Evolutionary conservation across 2,888 invertebrate species (phyloP).

Genomic region (Crepidodera aurea): DNA sequence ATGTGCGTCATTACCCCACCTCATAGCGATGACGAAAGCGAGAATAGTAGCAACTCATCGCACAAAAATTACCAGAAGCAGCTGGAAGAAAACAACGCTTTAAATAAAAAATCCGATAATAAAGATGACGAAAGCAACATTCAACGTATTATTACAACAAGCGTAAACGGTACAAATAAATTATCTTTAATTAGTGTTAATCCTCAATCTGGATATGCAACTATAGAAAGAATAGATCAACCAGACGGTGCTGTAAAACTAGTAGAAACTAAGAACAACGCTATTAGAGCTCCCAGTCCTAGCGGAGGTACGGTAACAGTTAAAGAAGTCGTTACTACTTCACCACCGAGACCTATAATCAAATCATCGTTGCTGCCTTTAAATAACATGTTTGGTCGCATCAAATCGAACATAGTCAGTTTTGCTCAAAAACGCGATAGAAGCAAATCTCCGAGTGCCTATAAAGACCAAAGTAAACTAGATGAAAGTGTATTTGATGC

Average conservation of each 20-base stretch:
- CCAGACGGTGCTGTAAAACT: constrained; percentile 32
- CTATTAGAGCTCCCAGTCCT: constrained; percentile 56
- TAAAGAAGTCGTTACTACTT: constrained; percentile 41
- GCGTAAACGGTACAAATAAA: constrained; percentile 46
- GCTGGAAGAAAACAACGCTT: constrained; percentile 43
- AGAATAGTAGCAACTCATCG: constrained; percentile 55
- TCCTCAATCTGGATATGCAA: constrained; percentile 58
- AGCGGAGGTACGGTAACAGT: constrained; percentile 57
- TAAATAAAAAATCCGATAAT: constrained; percentile 31
- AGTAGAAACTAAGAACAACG: constrained; percentile 36
- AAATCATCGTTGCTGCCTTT: constrained; percentile 69
- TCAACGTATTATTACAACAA: constrained; percentile 43
- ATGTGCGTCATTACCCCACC: constrained; percentile 92
- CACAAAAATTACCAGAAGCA: constrained; percentile 42
- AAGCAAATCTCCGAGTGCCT: constrained; percentile 66
- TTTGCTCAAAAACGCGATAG: constrained; percentile 51
- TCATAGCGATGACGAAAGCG: constrained; percentile 85
- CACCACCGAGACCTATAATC: constrained; percentile 53
- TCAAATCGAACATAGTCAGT: constrained; percentile 63
- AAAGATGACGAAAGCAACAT: constrained; percentile 39
- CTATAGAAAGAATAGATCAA: constrained; percentile 54
- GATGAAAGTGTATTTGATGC: constrained; percentile 61
- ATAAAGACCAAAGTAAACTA: constrained; percentile 49
- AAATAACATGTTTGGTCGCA: constrained; percentile 76
- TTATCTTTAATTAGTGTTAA: constrained; percentile 56